Base-by-base conservation (phyloP, 2,113 vertebrate species). In the Nymphicus hollandicus region DNA sequence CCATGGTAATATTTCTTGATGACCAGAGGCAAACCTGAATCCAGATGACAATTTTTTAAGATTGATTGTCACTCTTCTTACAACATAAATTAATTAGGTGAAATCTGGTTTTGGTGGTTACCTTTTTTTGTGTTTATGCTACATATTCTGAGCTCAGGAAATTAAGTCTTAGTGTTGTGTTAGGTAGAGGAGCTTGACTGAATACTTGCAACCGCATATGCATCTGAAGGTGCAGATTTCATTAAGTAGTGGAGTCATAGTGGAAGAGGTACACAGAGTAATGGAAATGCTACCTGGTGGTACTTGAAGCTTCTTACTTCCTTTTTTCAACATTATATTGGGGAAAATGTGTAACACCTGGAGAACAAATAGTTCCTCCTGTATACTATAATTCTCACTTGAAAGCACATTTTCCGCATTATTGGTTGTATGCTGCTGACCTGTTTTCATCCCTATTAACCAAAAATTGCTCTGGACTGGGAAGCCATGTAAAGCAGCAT, bases 181-280 rank as follows among this genome's bases (percentile, higher is more conserved):
- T 66, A 35, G 9, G 15, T 66, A 69, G 31, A 46, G 69, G 27
- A 41, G 55, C 10, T 58, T 85, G 39, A 47, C 47, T 76, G 18
- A 72, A 8, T 65, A 23, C 19, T 76, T 80, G 24, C 8, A 60
- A 68, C 29, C 0, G 0, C 17, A 27, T 43, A 2, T 19, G 4
- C 23, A n/a, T 66, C 39, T 86, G 64, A 17, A 50, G 52, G 31
- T 52, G 39, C 22, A 47, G 23, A 79, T 82, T 71, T 49, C 43
- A 11, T 50, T 44, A n/a, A 33, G 17, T 66, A 18, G 24, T 68
- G 61, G 13, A 64, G 46, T 68, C 24, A 15, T 31, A 15, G 17
- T 60, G 35, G 28, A 41, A 65, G 69, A 81, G 9, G 11, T 24
- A 33, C 19, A 53, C 33, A 55, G 55, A 74, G 31, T 37, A 79